These are phyloP conservation scores for Arrhopalites spinosus DNA, from an alignment of 2,888 invertebrate genomes.

Conservation along the genomic window DNA sequence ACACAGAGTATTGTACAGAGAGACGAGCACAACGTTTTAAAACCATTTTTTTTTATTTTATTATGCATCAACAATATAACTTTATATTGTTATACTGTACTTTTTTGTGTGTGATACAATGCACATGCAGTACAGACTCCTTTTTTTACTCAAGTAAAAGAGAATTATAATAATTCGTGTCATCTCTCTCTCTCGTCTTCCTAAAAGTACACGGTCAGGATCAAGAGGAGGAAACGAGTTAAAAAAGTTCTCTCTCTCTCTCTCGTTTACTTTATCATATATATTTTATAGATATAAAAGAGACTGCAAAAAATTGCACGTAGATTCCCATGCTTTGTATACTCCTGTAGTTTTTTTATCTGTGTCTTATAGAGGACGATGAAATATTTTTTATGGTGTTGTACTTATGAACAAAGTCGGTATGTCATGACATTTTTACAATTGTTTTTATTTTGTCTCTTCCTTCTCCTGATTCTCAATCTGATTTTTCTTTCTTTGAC, in stretches of 20 bases:
- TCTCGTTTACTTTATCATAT: not conserved
- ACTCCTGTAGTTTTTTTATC: too few species aligned
- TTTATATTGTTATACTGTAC: not conserved
- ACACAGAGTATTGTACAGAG: too few species aligned
- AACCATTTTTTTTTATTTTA: too few species aligned
- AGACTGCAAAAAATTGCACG: not conserved
- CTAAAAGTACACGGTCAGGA: slow-evolving; percentile 7
- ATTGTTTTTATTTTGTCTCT: slow-evolving; percentile 2
- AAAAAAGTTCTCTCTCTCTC: not conserved
- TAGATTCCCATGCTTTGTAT: not conserved
- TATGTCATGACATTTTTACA: not conserved
- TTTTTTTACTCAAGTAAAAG: slow-evolving; percentile 9
- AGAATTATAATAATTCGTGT: slow-evolving; percentile 10
- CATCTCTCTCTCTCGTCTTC: slow-evolving; percentile 12
- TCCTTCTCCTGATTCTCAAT: not conserved
- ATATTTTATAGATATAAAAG: not conserved
- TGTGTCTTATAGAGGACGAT: too few species aligned
- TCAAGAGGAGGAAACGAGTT: not conserved
- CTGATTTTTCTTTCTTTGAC: not conserved
- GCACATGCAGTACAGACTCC: not conserved
- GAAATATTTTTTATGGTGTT: too few species aligned
- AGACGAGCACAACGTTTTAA: too few species aligned
- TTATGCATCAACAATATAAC: too few species aligned
- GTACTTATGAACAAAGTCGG: too few species aligned
- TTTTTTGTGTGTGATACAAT: not conserved